Evolutionary conservation across 2,888 invertebrate genomes (phyloP), one percentile per base, ranked within the genome.

Genomic region (Agapostemon virescens): DNA sequence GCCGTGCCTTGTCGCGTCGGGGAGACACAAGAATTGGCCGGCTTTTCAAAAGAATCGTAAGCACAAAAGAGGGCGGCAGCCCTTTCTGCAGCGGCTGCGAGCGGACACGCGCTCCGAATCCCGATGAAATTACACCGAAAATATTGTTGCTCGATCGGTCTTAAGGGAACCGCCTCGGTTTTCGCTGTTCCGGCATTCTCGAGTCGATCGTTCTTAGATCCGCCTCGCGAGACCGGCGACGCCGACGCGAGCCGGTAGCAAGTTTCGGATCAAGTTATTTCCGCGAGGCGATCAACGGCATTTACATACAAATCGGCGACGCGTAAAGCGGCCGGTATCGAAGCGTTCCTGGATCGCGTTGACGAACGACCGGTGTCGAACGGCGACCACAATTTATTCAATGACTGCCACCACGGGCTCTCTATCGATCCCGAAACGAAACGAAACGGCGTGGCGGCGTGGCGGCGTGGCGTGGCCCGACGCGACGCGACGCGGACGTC

Each of bases 261-360:
- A 84, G 74, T 82, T 36, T 78, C 66, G 75, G 79, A 84, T 87
- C 81, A 67, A 84, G 84, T 86, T 86, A 86, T 86, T 86, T 85
- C 87, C 87, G 82, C 74, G 80, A 63, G 61, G 71, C 85, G 73
- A 84, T 82, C 75, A 80, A 69, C 40, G 61, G 68, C 77, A 86
- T 86, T 86, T 86, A 85, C 87, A 86, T 86, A 85, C 45, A 85
- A 85, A 86, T 86, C 86, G 80, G 74, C 81, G 81, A 86, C 66
- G 83, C 67, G 83, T 77, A 66, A 80, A 84, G 73, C 83, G 70
- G 66, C 61, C 17, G 40, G 40, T 73, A 77, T 86, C 78, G 77
- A 20, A 66, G 38, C 70, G 74, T 72, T 76, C 69, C n/a, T 68
- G 71, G 33, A 66, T 77, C 71, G 73, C 74, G 69, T 75, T 84